A percentile compares a stretch with the other conserved stretches of the same genome.
Evolutionary conservation across 2,797 vertebrate species (phyloP).

Genomic region (Cynodonichthys magdalenae): DNA sequence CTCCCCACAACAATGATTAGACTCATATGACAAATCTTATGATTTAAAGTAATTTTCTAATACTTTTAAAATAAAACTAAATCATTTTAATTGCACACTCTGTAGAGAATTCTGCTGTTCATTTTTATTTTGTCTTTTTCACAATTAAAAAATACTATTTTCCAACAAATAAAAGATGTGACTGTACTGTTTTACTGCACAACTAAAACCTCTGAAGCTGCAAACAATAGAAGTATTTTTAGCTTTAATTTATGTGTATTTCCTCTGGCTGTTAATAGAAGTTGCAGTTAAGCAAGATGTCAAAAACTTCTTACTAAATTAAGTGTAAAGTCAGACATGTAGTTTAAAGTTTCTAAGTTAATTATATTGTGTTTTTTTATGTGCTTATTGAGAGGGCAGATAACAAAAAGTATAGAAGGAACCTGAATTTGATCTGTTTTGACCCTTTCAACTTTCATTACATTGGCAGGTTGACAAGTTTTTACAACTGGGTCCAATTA

Average conservation of each 20-base stretch:
- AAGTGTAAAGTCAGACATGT: neutral
- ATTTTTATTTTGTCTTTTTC: neutral
- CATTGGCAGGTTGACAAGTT: slow-evolving; percentile 37
- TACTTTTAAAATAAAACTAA: neutral
- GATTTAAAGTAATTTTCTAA: neutral
- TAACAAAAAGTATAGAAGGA: slow-evolving; percentile 16
- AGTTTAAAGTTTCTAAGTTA: neutral
- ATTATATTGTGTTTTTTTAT: neutral
- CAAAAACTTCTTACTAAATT: neutral
- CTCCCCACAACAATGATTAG: neutral
- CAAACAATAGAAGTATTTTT: neutral
- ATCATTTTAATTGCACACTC: neutral
- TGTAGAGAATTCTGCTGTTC: neutral
- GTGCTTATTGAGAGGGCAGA: slow-evolving; percentile 6
- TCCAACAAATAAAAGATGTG: neutral
- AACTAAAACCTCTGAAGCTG: neutral
- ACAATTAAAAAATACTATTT: neutral
- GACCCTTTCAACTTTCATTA: slow-evolving; percentile 29
- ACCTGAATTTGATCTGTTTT: slow-evolving; percentile 23
- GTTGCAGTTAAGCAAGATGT: neutral
- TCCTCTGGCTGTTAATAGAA: slow-evolving; percentile 7
- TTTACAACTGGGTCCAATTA: slow-evolving; percentile 60
- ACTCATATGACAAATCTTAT: too few relatives aligned
- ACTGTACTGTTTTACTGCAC: neutral
- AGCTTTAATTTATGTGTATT: slow-evolving; percentile 11